Conservation (phyloP, 2,797 vertebrate genomes). For the Xenopus petersii region DNA sequence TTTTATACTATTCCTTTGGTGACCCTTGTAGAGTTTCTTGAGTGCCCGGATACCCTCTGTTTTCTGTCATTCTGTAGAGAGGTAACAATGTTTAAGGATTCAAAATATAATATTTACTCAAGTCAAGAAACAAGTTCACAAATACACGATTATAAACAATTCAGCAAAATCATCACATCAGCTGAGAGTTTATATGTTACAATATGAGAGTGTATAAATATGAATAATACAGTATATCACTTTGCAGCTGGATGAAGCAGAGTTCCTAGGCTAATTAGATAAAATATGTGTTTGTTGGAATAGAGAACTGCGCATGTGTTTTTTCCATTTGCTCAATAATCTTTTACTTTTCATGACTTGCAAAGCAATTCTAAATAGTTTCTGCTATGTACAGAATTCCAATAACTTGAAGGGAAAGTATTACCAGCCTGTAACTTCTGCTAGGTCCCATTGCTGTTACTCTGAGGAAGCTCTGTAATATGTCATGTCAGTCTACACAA, state of each 20-base stretch:
- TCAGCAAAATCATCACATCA: neutral
- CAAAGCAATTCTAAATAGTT: neutral
- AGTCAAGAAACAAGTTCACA: too few species aligned
- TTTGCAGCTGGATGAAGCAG: neutral
- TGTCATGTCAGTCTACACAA: too few species aligned
- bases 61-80: too few species aligned
- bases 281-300: conserved; percentile 14
- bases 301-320: neutral
- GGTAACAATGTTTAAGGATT: too few species aligned
- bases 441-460: too few species aligned
- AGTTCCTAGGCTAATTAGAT: conserved; percentile 16
- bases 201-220: neutral
- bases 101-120: too few species aligned
- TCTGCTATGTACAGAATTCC: neutral
- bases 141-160: conserved; percentile 7
- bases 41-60: too few species aligned
- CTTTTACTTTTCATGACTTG: neutral
- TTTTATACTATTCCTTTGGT: too few species aligned
- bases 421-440: too few species aligned
- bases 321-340: conserved; percentile 7
- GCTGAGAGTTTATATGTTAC: neutral
- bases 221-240: conserved; percentile 29
- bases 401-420: too few species aligned
- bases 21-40: too few species aligned
- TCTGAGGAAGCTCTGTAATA: too few species aligned